Evolutionary conservation across 1,140 invertebrate genomes (phyloP).

Genomic region (Lepidurus packardi): DNA sequence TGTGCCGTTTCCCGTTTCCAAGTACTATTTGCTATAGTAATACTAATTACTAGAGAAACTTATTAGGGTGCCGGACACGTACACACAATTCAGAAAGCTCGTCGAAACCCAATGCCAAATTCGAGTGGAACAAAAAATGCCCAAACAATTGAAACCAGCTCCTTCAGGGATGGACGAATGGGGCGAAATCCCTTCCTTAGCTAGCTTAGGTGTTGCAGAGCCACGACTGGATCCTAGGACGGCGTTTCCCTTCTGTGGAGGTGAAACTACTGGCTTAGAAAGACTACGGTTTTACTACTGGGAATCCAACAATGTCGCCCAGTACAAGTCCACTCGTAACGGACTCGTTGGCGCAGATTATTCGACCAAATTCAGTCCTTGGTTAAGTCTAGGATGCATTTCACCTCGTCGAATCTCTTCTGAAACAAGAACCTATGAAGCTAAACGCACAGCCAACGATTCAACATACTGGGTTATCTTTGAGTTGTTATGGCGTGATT

Average conservation of each 20-base stretch:
- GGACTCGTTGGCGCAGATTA: conserved; percentile 40
- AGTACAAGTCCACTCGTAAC: conserved; percentile 8
- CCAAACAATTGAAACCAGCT: conserved; percentile 41
- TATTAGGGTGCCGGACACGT: conserved; percentile 44
- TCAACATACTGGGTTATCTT: conserved; percentile 49
- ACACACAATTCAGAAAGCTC: conserved; percentile 46
- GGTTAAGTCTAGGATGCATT: conserved; percentile 46
- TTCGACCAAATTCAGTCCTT: conserved; percentile 47
- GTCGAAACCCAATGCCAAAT: conserved; percentile 42
- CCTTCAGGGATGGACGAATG: conserved; percentile 38
- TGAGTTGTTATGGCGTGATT: conserved; percentile 48
- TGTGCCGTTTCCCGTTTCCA: conserved; percentile 41
- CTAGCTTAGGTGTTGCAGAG: conserved; percentile 38
- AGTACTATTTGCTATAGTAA: neutral
- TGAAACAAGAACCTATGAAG: conserved; percentile 45
- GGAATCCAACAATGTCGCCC: conserved; percentile 43
- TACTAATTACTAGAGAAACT: neutral
- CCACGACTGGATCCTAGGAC: conserved; percentile 36
- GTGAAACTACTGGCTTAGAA: conserved; percentile 43
- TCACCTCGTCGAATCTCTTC: conserved; percentile 45
- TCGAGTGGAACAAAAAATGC: conserved; percentile 40
- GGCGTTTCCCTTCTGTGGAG: conserved; percentile 44
- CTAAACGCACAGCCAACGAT: conserved; percentile 42
- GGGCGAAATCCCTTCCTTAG: conserved; percentile 41
- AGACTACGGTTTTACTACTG: conserved; percentile 44